Conservation (phyloP, 2,888 invertebrate genomes). For the Rhopalosiphum nymphaeae region DNA sequence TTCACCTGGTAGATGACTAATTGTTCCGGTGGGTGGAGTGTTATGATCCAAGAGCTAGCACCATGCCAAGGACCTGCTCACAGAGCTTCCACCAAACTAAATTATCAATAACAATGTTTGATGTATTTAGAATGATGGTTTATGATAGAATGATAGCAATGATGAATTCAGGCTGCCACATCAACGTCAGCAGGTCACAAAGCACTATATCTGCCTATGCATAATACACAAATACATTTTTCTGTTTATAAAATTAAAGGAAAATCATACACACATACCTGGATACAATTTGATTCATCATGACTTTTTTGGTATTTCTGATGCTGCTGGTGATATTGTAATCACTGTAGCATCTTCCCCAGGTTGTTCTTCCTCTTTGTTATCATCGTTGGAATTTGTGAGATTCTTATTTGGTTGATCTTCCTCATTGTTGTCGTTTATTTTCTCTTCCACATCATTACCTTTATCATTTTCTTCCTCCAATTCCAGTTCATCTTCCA, state of each 20-base stretch:
- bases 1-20: not conserved
- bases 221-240: not conserved
- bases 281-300: not conserved
- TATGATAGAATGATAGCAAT: not conserved
- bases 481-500: not conserved
- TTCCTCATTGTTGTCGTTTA: not conserved
- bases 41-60: not conserved
- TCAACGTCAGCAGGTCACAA: not conserved
- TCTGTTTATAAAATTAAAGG: not conserved
- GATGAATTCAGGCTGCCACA: not conserved
- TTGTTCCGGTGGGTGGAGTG: not conserved
- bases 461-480: not conserved
- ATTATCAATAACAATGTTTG: not conserved
- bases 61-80: not conserved
- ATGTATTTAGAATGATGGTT: not conserved
- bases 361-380: not conserved
- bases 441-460: not conserved
- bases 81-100: not conserved
- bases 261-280: not conserved
- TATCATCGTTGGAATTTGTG: not conserved
- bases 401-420: not conserved
- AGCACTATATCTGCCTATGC: not conserved
- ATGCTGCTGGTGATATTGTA: not conserved
- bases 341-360: not conserved
- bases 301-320: not conserved